phyloP scores from a whole-genome alignment of 2,888 invertebrate species.

The Margaritifera margaritifera region DNA sequence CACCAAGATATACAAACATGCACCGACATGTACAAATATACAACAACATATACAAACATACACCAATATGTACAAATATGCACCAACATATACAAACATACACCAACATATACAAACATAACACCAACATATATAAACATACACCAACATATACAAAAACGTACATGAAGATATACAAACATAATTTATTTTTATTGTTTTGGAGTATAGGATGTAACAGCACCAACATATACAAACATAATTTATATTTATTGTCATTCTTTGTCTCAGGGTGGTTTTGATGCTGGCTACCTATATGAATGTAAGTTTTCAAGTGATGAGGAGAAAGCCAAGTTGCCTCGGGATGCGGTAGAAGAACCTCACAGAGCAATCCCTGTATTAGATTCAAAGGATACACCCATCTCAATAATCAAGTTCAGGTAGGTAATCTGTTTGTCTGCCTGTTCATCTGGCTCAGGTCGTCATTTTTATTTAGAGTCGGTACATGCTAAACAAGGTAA shows the following conservation, averaged over 20 bases:
- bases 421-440: conserved; percentile 20
- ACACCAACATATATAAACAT: neutral
- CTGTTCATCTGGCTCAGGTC: no score
- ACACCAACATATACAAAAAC: no score
- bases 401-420: conserved; percentile 67
- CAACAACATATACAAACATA: neutral
- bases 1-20: neutral
- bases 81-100: neutral
- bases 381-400: conserved; percentile 66
- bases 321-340: conserved; percentile 49
- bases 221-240: neutral
- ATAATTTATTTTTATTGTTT: neutral
- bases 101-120: neutral
- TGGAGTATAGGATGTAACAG: no score
- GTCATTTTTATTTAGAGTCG: no score
- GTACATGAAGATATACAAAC: no score
- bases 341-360: conserved; percentile 64
- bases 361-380: conserved; percentile 60
- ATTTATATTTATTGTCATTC: neutral
- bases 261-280: conserved; percentile 66
- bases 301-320: conserved; percentile 63
- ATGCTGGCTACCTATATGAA: conserved; percentile 72
- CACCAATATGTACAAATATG: no score
- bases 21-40: neutral
- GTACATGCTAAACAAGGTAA: no score